Conservation (phyloP, 2,888 invertebrate genomes). For the Drepana falcataria region DNA sequence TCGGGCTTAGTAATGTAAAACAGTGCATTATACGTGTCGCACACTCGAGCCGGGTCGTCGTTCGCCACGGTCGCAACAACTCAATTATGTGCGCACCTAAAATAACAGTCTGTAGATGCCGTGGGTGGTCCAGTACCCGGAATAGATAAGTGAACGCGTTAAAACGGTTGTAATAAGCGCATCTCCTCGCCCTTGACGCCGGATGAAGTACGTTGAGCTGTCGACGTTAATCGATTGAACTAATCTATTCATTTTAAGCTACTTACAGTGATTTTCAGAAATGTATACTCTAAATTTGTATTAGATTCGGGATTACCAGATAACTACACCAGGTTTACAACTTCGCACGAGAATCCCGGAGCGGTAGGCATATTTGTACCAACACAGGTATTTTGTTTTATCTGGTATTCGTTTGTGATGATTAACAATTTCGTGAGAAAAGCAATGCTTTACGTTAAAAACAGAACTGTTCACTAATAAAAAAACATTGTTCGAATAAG, state of each 20-base stretch:
- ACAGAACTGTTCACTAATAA: constrained; percentile 49
- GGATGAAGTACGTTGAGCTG: constrained; percentile 32
- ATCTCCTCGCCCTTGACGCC: constrained; percentile 30
- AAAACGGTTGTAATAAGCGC: constrained; percentile 46
- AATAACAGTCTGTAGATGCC: constrained; percentile 51
- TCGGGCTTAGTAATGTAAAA: constrained; percentile 44
- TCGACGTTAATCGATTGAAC: constrained; percentile 27
- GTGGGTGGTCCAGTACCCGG: constrained; percentile 58
- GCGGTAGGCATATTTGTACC: too few species aligned
- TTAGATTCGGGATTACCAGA: too few species aligned
- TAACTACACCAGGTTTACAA: too few species aligned
- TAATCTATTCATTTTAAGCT: constrained; percentile 22
- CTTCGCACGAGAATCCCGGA: too few species aligned
- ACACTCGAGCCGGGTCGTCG: constrained; percentile 38
- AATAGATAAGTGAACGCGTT: constrained; percentile 53
- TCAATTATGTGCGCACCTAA: constrained; percentile 72
- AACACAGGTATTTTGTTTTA: too few species aligned
- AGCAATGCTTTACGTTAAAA: too few species aligned
- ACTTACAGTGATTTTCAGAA: too few species aligned
- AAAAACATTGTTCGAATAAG: constrained; percentile 42
- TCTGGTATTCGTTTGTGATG: too few species aligned
- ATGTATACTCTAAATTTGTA: too few species aligned
- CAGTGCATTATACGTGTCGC: constrained; percentile 57
- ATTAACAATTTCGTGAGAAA: too few species aligned
- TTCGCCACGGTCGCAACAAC: constrained; percentile 56